Evolutionary conservation across 2,113 vertebrate genomes (phyloP), one percentile per base, ranked within the genome.

Genomic region (Ctenomys sociabilis): DNA sequence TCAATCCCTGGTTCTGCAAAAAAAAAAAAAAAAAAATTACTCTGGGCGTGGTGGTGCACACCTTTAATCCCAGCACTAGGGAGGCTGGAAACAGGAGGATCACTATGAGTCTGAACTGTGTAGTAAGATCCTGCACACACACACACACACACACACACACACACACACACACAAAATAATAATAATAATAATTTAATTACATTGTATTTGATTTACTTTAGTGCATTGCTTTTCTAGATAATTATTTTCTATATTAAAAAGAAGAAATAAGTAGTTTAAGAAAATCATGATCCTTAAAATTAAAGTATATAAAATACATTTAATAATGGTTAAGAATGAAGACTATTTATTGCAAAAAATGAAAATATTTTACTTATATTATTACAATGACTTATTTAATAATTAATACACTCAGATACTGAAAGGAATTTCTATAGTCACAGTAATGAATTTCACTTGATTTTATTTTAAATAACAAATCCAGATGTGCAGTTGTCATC

Each of bases 301-400:
- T 32, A 85, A 17, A 68, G 30, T 61, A 88, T 84, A 85, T 37
- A 93, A 96, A 97, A 95, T 86, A 97, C 97, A 95, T 97, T 95
- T 94, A 98, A 98, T 97, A 97, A 97, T 95, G 22, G 80, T 95
- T 92, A 81, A 89, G 91, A 64, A 93, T 93, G 61, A 97, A 97
- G 97, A 97, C 95, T 91, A 95, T 94, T 96, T 54, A 54, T 57
- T 52, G 16, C 94, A 93, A 81, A 95, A 98, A 93, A n/a, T 97
- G 32, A 84, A 73, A 97, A 96, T 97, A 92, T 96, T 90, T 94
- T 97, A 97, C 63, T 88, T 77, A 97, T 94, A 95, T 89, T 75
- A 66, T 98, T 97, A 52, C 93, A 97, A 97, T 90, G 32, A 96
- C 94, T 96, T 92, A 97, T 93, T 96, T 90, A 97, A 94, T 96